Base-by-base conservation (phyloP, 2,113 vertebrate genomes). In the Romanogobio albipinnatus region DNA sequence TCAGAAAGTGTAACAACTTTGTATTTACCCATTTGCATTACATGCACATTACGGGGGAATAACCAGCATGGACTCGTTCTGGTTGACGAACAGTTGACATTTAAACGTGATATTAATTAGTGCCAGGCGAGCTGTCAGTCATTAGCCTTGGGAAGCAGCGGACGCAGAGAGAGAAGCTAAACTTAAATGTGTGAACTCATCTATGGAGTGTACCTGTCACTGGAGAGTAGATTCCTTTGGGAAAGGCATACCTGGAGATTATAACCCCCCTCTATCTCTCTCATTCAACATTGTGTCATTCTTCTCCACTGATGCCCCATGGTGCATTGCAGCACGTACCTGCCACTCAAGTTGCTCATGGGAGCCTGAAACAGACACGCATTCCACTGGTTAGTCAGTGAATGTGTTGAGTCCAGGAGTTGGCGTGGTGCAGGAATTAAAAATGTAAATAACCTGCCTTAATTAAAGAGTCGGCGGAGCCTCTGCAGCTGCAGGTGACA, bases 361-460 rank as follows among this genome's bases (percentile, higher is more conserved):
- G 26, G 19, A 74, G 66, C 86, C 86, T 87, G 85, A 90, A 87
- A 90, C 61, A n/a, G 61, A 49, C 85, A 78, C 51, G 26, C 77
- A 88, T 89, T 81, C 91, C 86, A 90, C n/a, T 33, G 61, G 53
- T 86, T 85, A 76, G 43, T 53, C 87, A 90, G 82, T 91, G 87
- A 87, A 88, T 45, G 66, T 24, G 89, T 87, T 92, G 85, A 87
- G 87, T 95, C 92, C 94, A 93, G 92, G 89, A 96, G 95, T 93
- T 95, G 96, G 95, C 94, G 95, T 93, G 93, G 93, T 92, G 94
- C 92, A 95, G 92, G 95, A 97, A 97, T 97, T 95, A 96, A 97
- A 98, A 96, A 98, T 98, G 97, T 95, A 97, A 98, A 97, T 97
- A 95, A 94, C 92, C 94, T 92, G 13, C 90, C 93, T 96, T 97